Percentiles rank a stretch among this genome's conserved stretches.
These are phyloP conservation scores for Anniella stebbinsi DNA, from an alignment of 2,797 vertebrate species.

Conservation along the genomic window DNA sequence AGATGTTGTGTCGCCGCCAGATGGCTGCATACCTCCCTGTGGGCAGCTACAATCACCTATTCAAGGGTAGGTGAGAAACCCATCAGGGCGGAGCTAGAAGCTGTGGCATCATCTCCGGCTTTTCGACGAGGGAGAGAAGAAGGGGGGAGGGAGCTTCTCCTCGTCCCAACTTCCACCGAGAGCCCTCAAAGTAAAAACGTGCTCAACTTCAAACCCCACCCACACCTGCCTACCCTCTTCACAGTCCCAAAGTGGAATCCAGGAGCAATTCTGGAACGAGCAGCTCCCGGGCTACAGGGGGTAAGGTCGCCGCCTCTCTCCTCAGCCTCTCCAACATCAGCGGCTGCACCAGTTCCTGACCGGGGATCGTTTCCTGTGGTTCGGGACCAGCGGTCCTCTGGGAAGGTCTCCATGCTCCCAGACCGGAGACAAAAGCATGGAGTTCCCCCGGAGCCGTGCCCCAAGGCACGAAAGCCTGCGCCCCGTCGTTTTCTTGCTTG, in stretches of 20 bases:
- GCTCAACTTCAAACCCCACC: background rate
- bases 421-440: background rate
- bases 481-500: too few species aligned
- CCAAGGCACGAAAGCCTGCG: background rate
- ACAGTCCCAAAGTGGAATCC: too few species aligned
- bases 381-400: background rate
- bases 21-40: background rate
- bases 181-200: background rate
- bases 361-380: background rate
- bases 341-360: too few species aligned
- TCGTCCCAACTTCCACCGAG: background rate
- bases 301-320: too few species aligned
- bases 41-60: background rate
- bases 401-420: background rate
- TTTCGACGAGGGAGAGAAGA: background rate
- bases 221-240: background rate
- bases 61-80: background rate
- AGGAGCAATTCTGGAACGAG: too few species aligned
- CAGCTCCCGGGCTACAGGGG: background rate
- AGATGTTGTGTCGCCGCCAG: background rate
- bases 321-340: background rate
- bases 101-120: background rate
- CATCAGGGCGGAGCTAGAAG: background rate
- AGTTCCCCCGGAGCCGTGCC: accelerated
- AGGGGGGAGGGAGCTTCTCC: background rate